phyloP scores from a whole-genome alignment of 2,113 vertebrate genomes.

The Eubucco bourcierii region DNA sequence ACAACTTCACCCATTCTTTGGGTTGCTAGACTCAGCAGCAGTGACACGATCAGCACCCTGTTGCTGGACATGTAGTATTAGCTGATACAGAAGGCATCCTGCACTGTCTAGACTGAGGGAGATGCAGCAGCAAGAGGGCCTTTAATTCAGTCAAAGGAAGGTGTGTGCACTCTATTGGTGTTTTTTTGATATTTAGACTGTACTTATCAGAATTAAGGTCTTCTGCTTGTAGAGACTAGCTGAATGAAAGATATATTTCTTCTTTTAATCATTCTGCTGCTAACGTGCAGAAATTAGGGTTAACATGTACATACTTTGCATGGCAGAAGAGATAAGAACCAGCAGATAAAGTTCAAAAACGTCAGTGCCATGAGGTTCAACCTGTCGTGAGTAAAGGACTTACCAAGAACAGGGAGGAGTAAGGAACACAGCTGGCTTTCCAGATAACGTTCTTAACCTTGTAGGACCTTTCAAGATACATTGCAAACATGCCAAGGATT shows the following conservation, averaged over 20 bases:
- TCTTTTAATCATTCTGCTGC: background rate
- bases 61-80: background rate
- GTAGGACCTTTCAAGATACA: conserved; percentile 17
- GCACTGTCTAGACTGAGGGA: background rate
- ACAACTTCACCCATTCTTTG: background rate
- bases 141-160: background rate
- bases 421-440: conserved; percentile 26
- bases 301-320: background rate
- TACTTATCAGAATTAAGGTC: background rate
- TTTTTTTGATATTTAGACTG: background rate
- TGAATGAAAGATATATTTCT: background rate
- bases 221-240: background rate
- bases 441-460: conserved; percentile 62
- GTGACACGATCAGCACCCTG: background rate
- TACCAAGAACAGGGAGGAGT: conserved; percentile 18
- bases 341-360: conserved; percentile 42
- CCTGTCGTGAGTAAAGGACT: background rate
- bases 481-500: background rate
- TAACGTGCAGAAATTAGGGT: conserved; percentile 36
- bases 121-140: background rate
- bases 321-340: conserved; percentile 35
- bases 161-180: fast-evolving
- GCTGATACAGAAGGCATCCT: background rate
- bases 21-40: background rate
- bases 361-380: background rate